Evolutionary conservation across 2,113 vertebrate genomes (phyloP), one percentile per base, ranked within the genome.

Genomic region (Aldabrachelys gigantea): DNA sequence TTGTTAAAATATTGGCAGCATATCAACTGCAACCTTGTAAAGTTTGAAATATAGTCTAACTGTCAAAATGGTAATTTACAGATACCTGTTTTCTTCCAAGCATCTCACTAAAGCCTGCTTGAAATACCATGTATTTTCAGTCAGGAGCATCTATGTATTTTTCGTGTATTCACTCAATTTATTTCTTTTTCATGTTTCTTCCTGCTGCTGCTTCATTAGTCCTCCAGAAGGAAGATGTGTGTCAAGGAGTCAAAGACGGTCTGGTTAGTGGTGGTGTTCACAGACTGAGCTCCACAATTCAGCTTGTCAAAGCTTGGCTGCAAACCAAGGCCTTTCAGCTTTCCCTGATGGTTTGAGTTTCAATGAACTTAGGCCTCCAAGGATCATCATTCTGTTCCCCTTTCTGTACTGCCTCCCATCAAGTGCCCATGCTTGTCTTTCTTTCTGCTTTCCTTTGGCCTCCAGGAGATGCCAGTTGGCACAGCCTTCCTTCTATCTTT

Each of bases 121-220:
- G 91, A 95, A 91, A 96, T 57, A 56, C 78, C 85, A 4, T 80
- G 94, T 65, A 92, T 49, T 88, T 92, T 44, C 56, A 94, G 90
- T 83, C 81, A 92, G 41, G 24, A 85, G 47, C 5, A 52, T 79
- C 65, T 93, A 6, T 89, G 57, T 80, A 93, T 96, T 96, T 96
- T 93, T 94, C 31, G 57, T 75, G 72, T 54, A 93, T 96, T 79
- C 95, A 94, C 85, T 95, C 89, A 88, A 85, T 97, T 92, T 92
- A 84, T 95, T 53, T 96, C 35, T n/a, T 92, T 89, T 89, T 80
- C 87, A 54, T 10, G 9, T 82, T 96, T 95, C 93, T 84, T 95
- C 85, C 88, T 94, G 47, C 80, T 93, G 91, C 93, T 97, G 49
- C 87, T 96, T 96, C 96, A 92, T 96, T 94, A 96, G 94, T 95